A percentile compares a stretch with the other conserved stretches of the same genome.
Conservation (phyloP, 2,888 invertebrate species). For the Fissipunctia ypsillon region DNA sequence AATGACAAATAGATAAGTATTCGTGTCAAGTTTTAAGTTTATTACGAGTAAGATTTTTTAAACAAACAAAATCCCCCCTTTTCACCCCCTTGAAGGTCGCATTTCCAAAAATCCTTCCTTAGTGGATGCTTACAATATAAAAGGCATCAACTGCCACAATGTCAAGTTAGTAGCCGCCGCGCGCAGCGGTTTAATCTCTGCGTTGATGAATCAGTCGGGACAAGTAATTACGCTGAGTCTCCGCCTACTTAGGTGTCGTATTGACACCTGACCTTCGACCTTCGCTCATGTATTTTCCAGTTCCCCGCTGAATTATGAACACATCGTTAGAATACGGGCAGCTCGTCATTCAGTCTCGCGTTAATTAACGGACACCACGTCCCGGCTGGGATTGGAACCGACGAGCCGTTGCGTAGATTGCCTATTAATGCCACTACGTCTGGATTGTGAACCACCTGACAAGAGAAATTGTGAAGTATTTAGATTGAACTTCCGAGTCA, state of each 20-base stretch:
- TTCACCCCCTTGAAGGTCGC: too few species aligned
- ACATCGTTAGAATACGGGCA: conserved; percentile 49
- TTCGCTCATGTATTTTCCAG: conserved; percentile 30
- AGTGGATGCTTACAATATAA: too few species aligned
- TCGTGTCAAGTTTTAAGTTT: too few species aligned
- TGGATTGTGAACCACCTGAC: conserved; percentile 35
- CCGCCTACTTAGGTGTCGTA: conserved; percentile 19
- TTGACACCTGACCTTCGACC: conserved; percentile 48
- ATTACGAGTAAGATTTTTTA: too few species aligned
- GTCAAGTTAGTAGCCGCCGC: too few species aligned
- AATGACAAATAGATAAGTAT: too few species aligned
- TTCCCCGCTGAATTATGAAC: conserved; percentile 61
- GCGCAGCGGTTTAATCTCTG: too few species aligned
- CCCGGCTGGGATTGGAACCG: conserved; percentile 63
- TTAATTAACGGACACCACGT: conserved; percentile 65
- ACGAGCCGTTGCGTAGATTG: conserved; percentile 64
- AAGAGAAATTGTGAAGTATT: conserved; percentile 3
- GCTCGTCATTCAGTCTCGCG: conserved; percentile 40
- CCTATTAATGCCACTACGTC: conserved; percentile 60
- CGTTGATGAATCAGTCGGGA: too few species aligned
- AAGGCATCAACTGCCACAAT: too few species aligned
- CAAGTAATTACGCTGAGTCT: too few species aligned
- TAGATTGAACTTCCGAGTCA: conserved; percentile 15
- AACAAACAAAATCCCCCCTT: too few species aligned
- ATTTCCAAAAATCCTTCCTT: too few species aligned